Conservation (phyloP, 2,113 vertebrate species). For the Prunella himalayana region DNA sequence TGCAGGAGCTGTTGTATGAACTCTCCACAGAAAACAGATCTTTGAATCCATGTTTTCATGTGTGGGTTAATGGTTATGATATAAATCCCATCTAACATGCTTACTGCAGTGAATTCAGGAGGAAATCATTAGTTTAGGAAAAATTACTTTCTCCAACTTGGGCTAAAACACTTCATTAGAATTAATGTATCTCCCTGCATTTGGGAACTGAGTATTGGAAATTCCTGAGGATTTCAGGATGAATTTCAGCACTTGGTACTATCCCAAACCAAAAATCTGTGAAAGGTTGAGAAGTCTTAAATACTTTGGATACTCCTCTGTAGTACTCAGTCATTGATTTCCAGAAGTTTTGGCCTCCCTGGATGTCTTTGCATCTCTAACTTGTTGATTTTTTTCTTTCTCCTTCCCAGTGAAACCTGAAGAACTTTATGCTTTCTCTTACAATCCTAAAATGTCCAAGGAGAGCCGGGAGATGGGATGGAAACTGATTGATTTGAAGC, state of each 20-base stretch:
- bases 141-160: neutral
- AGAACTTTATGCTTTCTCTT: conserved; percentile 82
- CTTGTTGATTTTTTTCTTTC: neutral
- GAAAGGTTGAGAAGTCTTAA: neutral
- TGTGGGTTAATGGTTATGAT: neutral
- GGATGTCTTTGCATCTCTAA: neutral
- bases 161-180: neutral
- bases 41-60: neutral
- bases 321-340: neutral
- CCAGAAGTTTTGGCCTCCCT: neutral
- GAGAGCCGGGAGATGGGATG: conserved; percentile 73
- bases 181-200: neutral
- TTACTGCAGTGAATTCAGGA: neutral
- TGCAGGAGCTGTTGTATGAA: neutral
- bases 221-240: neutral
- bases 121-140: neutral
- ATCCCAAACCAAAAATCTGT: neutral
- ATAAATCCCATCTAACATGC: neutral
- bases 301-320: neutral
- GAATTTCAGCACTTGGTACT: neutral
- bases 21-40: neutral
- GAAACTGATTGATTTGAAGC: conserved; percentile 70
- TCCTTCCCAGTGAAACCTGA: conserved; percentile 69
- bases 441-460: conserved; percentile 77
- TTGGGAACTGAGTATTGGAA: neutral